Evolutionary conservation across 2,888 invertebrate species (phyloP).

Genomic region (Tanytarsus gracilentus): DNA sequence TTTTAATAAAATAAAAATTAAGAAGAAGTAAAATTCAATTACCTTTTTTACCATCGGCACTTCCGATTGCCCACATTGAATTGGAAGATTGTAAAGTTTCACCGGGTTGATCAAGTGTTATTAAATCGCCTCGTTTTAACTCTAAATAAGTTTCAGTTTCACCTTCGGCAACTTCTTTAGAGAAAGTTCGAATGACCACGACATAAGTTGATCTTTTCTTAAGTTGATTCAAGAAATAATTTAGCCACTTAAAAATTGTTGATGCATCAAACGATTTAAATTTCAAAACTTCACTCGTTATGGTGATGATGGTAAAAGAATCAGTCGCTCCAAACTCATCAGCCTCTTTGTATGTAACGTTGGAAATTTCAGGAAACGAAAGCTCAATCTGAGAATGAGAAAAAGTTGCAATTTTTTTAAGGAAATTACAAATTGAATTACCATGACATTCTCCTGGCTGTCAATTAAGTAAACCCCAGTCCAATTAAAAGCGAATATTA

Average conservation of each 20-base stretch:
- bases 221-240: slow-evolving; percentile 75
- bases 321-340: slow-evolving; percentile 50
- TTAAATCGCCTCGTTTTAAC: slow-evolving; percentile 68
- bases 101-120: slow-evolving; percentile 70
- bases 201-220: slow-evolving; percentile 77
- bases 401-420: background rate
- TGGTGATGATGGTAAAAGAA: slow-evolving; percentile 63
- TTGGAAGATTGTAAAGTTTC: slow-evolving; percentile 58
- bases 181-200: slow-evolving; percentile 58
- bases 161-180: slow-evolving; percentile 39
- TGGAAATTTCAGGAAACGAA: slow-evolving; percentile 76
- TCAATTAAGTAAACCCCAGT: slow-evolving; percentile 88
- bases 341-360: slow-evolving; percentile 54
- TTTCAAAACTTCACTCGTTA: slow-evolving; percentile 80
- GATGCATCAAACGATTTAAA: slow-evolving; percentile 84
- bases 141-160: slow-evolving; percentile 51
- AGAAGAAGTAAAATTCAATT: too few species aligned
- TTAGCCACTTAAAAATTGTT: slow-evolving; percentile 72
- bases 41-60: slow-evolving; percentile 62
- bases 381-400: slow-evolving; percentile 52
- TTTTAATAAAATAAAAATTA: too few species aligned
- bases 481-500: slow-evolving; percentile 87
- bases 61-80: slow-evolving; percentile 60
- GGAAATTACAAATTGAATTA: slow-evolving; percentile 1
- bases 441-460: slow-evolving; percentile 79